Evolutionary conservation across 1,140 invertebrate species (phyloP), one percentile per base, ranked within the genome.

Genomic region (Euschistus heros): DNA sequence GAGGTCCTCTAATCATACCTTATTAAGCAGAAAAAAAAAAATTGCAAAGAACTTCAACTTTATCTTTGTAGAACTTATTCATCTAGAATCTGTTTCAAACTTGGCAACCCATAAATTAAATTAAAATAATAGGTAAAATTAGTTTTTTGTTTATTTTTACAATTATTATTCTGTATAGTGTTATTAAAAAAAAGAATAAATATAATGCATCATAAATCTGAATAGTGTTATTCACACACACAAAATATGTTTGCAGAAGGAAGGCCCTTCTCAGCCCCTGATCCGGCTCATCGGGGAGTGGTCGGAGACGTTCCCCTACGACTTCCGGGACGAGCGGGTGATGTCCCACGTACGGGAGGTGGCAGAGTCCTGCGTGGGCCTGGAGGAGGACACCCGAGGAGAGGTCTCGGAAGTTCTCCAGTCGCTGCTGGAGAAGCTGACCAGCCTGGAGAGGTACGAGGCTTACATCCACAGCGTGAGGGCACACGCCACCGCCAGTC

Each of bases 291-390:
- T 77, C 94, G 33, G 87, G 85, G 91, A 96, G 76, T 97, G 94
- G 94, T 93, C 90, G 55, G 89, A 92, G 73, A 91, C 89, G 69
- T 96, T 97, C 76, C 92, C 94, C 0, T 96, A 97, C 75, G 94
- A 98, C 77, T 97, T 97, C 76, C 86, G 92, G 71, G 92, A 96
- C 78, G 92, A 96, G 72, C 79, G 91, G 55, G 88, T 97, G 72
- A 95, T 96, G 90, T 87, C 88, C 63, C 88, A 94, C 70, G 86
- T 97, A 64, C 84, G 89, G 66, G 88, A 86, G 68, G 86, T 97
- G 69, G 92, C 92, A 18, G 88, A 94, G 73, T 86, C 89, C 76
- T 93, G 80, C 77, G 84, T 81, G 24, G 76, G 78, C 67, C 74
- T 83, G 70, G 79, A 86, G 67, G 69, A 75, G 74, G 7, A 72